Conservation (phyloP, 2,113 vertebrate genomes). For the Scytalopus superciliaris region DNA sequence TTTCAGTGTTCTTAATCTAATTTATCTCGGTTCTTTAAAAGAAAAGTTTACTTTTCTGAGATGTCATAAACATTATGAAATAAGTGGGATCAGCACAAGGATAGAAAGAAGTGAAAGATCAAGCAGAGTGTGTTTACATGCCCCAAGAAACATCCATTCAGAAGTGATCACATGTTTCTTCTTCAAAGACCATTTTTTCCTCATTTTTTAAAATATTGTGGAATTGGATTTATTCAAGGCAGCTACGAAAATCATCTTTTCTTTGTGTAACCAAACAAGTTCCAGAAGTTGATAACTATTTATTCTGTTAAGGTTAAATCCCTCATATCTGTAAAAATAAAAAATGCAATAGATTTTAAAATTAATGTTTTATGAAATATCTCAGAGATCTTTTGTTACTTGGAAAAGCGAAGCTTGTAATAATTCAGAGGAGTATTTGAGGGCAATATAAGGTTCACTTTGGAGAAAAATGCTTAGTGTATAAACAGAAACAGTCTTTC, state of each 20-base stretch:
- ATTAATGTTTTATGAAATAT: neutral
- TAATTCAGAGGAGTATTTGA: neutral
- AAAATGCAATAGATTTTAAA: neutral
- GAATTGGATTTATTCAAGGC: neutral
- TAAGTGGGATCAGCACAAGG: neutral
- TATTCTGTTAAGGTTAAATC: neutral
- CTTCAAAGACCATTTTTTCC: neutral
- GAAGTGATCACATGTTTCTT: neutral
- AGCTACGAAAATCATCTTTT: neutral
- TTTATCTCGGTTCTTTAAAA: neutral
- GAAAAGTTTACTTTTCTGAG: neutral
- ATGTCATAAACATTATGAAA: neutral
- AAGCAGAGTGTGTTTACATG: neutral
- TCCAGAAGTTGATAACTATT: neutral
- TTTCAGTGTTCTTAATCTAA: neutral
- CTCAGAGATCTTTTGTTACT: neutral
- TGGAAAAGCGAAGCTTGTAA: neutral
- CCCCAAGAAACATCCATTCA: neutral
- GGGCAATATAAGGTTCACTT: neutral
- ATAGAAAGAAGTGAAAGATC: neutral
- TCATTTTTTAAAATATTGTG: rapidly evolving
- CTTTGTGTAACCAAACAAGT: neutral
- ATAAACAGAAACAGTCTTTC: neutral
- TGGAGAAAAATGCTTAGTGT: neutral
- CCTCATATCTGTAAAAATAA: neutral